Percentiles rank a stretch among this genome's conserved stretches.
These are phyloP conservation scores for Drosophila gunungcola DNA, from an alignment of 1,140 invertebrate genomes.

Conservation along the genomic window DNA sequence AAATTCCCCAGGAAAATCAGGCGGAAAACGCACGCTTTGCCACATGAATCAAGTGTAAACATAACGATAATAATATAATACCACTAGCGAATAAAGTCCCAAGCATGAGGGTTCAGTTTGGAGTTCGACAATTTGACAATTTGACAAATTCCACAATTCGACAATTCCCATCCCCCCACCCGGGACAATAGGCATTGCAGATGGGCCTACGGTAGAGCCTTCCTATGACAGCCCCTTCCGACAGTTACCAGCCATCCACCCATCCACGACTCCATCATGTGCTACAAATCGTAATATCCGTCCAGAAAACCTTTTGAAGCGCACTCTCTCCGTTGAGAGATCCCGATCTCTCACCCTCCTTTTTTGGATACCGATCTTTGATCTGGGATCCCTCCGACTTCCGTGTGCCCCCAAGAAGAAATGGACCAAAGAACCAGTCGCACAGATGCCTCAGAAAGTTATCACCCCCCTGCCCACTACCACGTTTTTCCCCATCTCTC, in stretches of 20 bases:
- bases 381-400: constrained; percentile 3
- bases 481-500: constrained; percentile 2
- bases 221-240: constrained; percentile 8
- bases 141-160: too few species aligned
- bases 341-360: neutral
- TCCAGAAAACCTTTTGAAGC: constrained; percentile 82
- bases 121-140: constrained; percentile 13
- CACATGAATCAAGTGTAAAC: constrained; percentile 39
- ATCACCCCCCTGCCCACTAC: constrained; percentile 7
- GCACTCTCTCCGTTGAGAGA: constrained; percentile 43
- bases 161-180: too few species aligned
- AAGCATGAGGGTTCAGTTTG: constrained; percentile 11
- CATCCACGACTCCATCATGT: constrained; percentile 46
- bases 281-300: constrained; percentile 82
- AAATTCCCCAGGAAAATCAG: constrained; percentile 14
- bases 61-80: constrained; percentile 30
- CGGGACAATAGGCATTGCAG: constrained; percentile 30
- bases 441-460: constrained; percentile 42
- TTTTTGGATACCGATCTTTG: neutral
- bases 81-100: constrained; percentile 17
- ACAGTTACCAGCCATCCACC: constrained; percentile 9
- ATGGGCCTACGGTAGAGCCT: neutral
- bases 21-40: constrained; percentile 13
- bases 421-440: constrained; percentile 63
- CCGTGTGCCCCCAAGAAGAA: constrained; percentile 13